Evolutionary conservation across 2,797 vertebrate genomes (phyloP), one percentile per base, ranked within the genome.

Genomic region (Thalassophryne amazonica): DNA sequence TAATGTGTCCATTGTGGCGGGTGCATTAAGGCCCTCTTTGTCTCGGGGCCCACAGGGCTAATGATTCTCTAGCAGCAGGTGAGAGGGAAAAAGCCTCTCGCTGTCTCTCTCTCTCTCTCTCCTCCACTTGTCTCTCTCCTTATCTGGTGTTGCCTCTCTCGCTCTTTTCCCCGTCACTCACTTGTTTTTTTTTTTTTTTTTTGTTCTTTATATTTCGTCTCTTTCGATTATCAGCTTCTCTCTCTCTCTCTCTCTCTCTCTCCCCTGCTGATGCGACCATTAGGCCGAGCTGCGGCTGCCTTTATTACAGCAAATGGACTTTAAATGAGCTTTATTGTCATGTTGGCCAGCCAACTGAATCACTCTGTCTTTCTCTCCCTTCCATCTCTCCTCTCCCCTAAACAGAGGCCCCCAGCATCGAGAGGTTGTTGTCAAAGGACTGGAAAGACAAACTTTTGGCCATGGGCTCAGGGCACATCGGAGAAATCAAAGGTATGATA

Each of bases 361-460:
- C 83, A 64, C 90, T 84, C 89, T 92, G 88, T 84, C 75, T 85
- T 76, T 77, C 73, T 83, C 78, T 88, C 4, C 15, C 15, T 22
- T 22, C 11, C 14, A 71, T 54, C 79, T 81, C 72, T 66, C 59
- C 60, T 85, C 86, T 32, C 49, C 56, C 67, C 59, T 37, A 54
- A 87, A 85, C 90, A 98, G 95, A 97, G 91, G 93, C 94, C 80
- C 94, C 96, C 86, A 98, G 93, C 87, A 98, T 98, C 91, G 96
- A 98, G 90, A 96, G 94, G 85, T 94, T 98, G 83, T 91, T 98
- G 88, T 98, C 96, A 87, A 98, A 98, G 89, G 96, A 98, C 91
- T 98, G 96, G 96, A 98, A 98, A 91, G 96, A 98, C 93, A 98
- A 97, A 90, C 95, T 98, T 87, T 93, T 98, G 87, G 95, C 96